Base-by-base conservation (phyloP, 2,888 invertebrate species). In the Leuctra nigra region DNA sequence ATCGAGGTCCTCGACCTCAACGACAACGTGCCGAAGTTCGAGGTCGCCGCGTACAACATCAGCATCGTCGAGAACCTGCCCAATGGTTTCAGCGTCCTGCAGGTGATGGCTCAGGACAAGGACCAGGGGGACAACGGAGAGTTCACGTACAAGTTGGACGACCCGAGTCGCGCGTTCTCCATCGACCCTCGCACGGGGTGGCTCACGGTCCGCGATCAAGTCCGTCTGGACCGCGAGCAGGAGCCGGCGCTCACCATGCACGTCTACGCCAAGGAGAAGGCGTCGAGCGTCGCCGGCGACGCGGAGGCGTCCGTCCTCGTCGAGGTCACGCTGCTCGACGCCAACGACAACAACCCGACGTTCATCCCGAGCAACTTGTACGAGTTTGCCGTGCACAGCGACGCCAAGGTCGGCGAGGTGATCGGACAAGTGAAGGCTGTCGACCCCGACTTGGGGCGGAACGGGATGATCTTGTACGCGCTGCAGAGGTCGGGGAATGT, bases 31-130 rank as follows among this genome's bases (percentile, higher is more conserved):
- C 91, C 91, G 0, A 86, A 89, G 65, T 93, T 93, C 63, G 91
- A 92, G 68, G 90, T 89, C 0, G 91, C 91, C 65, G 83, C 88
- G 65, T 92, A 93, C 68, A 92, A 92, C 65, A 91, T 93, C 62
- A 92, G 91, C 63, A 92, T 93, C 61, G 91, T 92, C 41, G 93
- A 93, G 69, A 93, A 93, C 69, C 74, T 92, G 24, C 92, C 92
- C 0, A 90, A 88, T 64, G 91, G 91, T 1, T 83, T 83, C 65
- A 82, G 82, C 64, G 82, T 83, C 4, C 69, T 83, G 23, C 81
- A 81, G 67, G 84, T 92, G 9, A 80, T 87, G 67, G 91, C 91
- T 0, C 75, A 80, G 1, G 91, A 92, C 67, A 82, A 79, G 53
- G 91, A 91, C 68, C 88, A 89, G 73, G 91, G 86, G 0, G 90